Evolutionary conservation across 2,888 invertebrate species (phyloP).

Genomic region (Nomada fucata): DNA sequence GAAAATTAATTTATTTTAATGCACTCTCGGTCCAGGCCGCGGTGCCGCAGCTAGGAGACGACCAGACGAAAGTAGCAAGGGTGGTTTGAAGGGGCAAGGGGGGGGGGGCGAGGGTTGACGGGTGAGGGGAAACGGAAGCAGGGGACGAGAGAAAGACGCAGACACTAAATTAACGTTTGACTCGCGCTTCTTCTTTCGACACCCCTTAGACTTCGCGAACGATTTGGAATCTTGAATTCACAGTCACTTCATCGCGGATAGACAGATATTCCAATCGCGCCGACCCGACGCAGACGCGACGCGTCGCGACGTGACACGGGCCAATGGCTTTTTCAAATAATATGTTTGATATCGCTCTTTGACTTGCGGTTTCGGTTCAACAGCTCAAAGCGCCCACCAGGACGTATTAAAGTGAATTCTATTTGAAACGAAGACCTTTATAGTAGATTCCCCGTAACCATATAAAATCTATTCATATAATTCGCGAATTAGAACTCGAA

Average conservation of each 20-base stretch:
- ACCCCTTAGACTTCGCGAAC: constrained; percentile 45
- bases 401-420: no score
- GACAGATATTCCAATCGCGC: constrained; percentile 42
- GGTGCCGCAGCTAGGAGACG: constrained; percentile 32
- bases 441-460: no score
- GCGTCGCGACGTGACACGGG: background rate
- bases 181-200: constrained; percentile 75
- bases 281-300: no score
- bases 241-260: constrained; percentile 60
- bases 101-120: background rate
- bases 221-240: constrained; percentile 68
- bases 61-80: constrained; percentile 24
- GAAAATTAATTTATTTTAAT: constrained; percentile 81
- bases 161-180: constrained; percentile 79
- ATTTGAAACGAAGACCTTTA: no score
- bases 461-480: no score
- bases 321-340: background rate
- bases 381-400: no score
- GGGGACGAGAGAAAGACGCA: constrained; percentile 40
- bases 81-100: background rate
- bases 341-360: background rate
- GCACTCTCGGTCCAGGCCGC: constrained; percentile 73
- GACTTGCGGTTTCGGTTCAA: background rate
- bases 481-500: no score
- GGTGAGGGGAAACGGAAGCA: constrained; percentile 33